Evolutionary conservation across 2,888 invertebrate species (phyloP), one percentile per base, ranked within the genome.

Genomic region (Noctuana brunneofusca): DNA sequence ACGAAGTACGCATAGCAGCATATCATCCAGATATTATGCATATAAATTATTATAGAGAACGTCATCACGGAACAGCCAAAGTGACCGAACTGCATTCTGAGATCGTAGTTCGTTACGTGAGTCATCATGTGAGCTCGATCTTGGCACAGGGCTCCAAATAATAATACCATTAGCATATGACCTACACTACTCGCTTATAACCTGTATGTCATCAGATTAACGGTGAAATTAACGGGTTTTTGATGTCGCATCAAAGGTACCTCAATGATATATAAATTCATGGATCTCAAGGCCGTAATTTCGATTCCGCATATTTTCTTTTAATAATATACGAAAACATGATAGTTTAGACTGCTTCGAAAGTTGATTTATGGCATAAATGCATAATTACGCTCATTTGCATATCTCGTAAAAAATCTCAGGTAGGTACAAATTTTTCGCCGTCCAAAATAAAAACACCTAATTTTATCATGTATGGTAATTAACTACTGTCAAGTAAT

Each of bases 61-160:
- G 50, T 56, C 50, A 63, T 52, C 50, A 43, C 50, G 63, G 56
- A 63, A 56, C 54, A 59, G 20, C 27, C 30, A 75, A 78, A 82
- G 76, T 84, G 80, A 79, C 83, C 84, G 70, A 81, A 84, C 84
- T 84, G 86, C 87, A 88, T 88, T 89, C 86, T 83, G 75, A 71
- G 73, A 74, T 74, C 73, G 77, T 75, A 75, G 75, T 66, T 43
- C 18, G 43, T 18, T 74, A 73, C 68, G 80, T 89, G 89, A 89
- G 79, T 89, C 89, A 89, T 79, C 76, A 74, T 76, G 76, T 76
- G 69, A 78, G 75, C 76, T 75, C 71, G 79, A 69, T 64, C 80
- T 80, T 88, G 87, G 87, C 86, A 87, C 85, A 76, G 75, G 75
- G 76, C 74, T 73, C 72, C 76, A 72, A 77, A 79, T 80, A 81